Evolutionary conservation across 1,140 invertebrate genomes (phyloP).

Genomic region (Melitaea cinxia): DNA sequence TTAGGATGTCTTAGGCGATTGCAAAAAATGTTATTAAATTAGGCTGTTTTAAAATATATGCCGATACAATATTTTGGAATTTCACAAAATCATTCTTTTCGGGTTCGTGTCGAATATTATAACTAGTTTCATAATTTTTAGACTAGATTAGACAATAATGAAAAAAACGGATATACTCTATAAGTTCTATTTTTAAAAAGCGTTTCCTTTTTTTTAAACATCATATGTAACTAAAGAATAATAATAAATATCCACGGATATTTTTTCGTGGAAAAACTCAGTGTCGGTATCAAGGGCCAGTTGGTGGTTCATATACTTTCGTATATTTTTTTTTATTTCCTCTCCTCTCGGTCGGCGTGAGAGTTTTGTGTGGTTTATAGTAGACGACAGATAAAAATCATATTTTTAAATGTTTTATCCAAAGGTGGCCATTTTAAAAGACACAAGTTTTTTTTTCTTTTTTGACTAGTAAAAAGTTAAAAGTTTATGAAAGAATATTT

Average conservation of each 20-base stretch:
- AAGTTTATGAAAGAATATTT: no score
- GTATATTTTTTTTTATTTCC: constrained; percentile 14
- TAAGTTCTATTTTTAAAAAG: neutral
- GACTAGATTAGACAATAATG: no score
- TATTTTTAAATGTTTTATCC: constrained; percentile 8
- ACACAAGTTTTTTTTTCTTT: neutral
- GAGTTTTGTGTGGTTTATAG: constrained; percentile 10
- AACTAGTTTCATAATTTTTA: no score
- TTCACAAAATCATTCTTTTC: no score
- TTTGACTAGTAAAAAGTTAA: no score
- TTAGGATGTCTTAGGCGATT: no score
- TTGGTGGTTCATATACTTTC: constrained; percentile 21
- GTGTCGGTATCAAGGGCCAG: constrained; percentile 25
- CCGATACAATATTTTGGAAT: no score
- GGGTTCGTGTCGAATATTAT: no score
- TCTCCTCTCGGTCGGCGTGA: constrained; percentile 14
- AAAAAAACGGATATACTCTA: neutral
- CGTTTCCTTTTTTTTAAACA: neutral
- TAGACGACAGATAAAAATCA: constrained; percentile 9
- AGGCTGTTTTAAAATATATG: no score
- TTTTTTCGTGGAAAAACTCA: constrained; percentile 18
- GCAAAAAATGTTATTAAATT: no score
- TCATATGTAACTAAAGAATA: constrained; percentile 1
- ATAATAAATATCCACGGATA: constrained; percentile 11
- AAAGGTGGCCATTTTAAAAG: neutral